Percentiles rank a stretch among this genome's conserved stretches.
Conservation (phyloP, 2,888 invertebrate species). For the Aleiodes alternator region DNA sequence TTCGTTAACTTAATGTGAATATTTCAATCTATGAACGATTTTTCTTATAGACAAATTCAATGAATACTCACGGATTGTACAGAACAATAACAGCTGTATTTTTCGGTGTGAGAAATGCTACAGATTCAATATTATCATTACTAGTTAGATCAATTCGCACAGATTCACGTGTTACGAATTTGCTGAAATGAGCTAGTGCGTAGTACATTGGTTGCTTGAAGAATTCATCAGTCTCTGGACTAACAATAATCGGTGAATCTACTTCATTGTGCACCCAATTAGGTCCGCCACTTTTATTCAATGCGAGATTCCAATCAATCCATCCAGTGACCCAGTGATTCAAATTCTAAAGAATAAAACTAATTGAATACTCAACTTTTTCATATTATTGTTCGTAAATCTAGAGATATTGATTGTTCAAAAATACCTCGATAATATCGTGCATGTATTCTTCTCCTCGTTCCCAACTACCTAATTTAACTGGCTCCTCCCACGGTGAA, state of each 20-base stretch:
- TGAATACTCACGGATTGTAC: constrained; percentile 77
- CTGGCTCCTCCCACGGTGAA: constrained; percentile 75
- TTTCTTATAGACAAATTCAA: no score
- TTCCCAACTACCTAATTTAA: constrained; percentile 85
- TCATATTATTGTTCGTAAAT: no score
- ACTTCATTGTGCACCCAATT: constrained; percentile 87
- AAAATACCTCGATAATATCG: constrained; percentile 78
- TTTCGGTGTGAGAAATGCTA: constrained; percentile 78
- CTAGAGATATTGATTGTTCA: no score
- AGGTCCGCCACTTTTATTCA: constrained; percentile 87
- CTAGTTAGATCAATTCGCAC: constrained; percentile 69
- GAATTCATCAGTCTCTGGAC: constrained; percentile 81
- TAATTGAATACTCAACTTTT: not conserved
- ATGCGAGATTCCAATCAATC: constrained; percentile 93
- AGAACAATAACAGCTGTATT: constrained; percentile 76
- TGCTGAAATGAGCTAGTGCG: constrained; percentile 87
- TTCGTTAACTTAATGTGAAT: no score
- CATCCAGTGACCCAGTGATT: constrained; percentile 87
- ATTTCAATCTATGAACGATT: no score
- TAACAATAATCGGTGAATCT: constrained; percentile 87
- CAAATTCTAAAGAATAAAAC: constrained; percentile 78
- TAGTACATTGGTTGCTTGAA: constrained; percentile 95
- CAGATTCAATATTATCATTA: constrained; percentile 70
- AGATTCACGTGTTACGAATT: constrained; percentile 82
- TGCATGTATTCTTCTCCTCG: constrained; percentile 82